Conservation (phyloP, 2,888 invertebrate genomes). For the Cheilosia variabilis region DNA sequence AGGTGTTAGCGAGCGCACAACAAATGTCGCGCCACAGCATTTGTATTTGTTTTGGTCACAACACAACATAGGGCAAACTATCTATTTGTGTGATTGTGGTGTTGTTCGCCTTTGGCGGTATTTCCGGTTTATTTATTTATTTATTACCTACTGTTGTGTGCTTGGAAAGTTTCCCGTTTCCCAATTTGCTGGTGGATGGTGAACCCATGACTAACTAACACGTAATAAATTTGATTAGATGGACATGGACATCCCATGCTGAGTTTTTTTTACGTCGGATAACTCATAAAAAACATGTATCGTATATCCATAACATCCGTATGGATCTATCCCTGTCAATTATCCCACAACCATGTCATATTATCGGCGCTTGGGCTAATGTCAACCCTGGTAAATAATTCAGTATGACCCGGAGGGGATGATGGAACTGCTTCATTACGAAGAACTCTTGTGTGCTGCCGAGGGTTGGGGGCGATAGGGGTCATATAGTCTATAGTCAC, state of each 20-base stretch:
- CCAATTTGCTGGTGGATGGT: constrained; percentile 40
- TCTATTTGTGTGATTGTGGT: constrained; percentile 36
- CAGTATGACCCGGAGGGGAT: constrained; percentile 66
- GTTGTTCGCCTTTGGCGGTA: constrained; percentile 56
- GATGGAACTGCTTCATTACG: constrained; percentile 73
- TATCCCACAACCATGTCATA: constrained; percentile 75
- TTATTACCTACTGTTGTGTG: constrained; percentile 64
- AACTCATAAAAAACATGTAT: constrained; percentile 62
- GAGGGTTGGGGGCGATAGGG: constrained; percentile 62
- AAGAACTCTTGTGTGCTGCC: constrained; percentile 14
- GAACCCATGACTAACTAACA: constrained; percentile 74
- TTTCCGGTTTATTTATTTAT: constrained; percentile 76
- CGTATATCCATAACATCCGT: constrained; percentile 11
- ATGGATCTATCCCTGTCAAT: constrained; percentile 66
- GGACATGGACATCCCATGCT: constrained; percentile 56
- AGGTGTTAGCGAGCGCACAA: constrained; percentile 38
- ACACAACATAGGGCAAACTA: constrained; percentile 36
- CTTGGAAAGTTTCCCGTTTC: constrained; percentile 64
- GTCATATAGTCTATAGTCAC: constrained; percentile 42
- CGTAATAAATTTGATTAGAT: constrained; percentile 75
- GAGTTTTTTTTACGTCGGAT: constrained; percentile 14
- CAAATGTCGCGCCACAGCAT: constrained; percentile 50
- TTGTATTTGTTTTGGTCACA: constrained; percentile 65
- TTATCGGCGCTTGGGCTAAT: constrained; percentile 69
- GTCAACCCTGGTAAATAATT: constrained; percentile 74